These are phyloP conservation scores for Poeciliopsis presidionis DNA, from an alignment of 2,797 vertebrate species.

Conservation along the genomic window DNA sequence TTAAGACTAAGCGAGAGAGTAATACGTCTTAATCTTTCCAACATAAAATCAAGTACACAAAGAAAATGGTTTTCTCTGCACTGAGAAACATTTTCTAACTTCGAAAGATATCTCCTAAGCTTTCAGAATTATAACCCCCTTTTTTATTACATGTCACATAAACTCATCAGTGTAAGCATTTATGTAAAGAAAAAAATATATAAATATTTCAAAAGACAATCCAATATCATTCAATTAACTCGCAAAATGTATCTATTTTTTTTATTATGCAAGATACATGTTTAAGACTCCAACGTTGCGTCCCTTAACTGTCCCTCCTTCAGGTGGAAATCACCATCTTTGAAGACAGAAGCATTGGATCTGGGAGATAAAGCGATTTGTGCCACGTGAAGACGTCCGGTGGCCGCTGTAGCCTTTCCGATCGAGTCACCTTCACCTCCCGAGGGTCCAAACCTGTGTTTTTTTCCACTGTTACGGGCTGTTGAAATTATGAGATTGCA, in stretches of 20 bases:
- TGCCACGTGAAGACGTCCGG: conserved; percentile 8
- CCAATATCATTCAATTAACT: not conserved
- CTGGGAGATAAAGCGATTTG: conserved; percentile 88
- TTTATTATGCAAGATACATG: not conserved
- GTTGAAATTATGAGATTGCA: not conserved
- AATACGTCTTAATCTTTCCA: not conserved
- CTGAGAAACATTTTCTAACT: not conserved
- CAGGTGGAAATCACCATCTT: conserved; percentile 97
- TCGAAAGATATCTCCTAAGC: not conserved
- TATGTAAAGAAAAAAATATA: not conserved
- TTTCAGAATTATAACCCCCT: not conserved
- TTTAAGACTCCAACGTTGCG: conserved; percentile 12
- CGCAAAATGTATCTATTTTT: not conserved
- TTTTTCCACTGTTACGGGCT: not conserved
- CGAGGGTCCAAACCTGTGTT: not conserved
- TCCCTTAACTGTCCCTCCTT: conserved; percentile 78
- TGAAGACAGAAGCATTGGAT: conserved; percentile 94
- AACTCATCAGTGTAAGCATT: not conserved
- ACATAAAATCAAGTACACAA: not conserved
- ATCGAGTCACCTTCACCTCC: not conserved
- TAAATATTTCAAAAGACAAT: not conserved
- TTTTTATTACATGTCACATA: not conserved
- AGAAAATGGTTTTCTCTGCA: not conserved
- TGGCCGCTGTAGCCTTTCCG: not conserved
- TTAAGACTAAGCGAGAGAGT: not conserved